Base-by-base conservation (phyloP, 2,797 vertebrate genomes). In the Danio jaintianensis region DNA sequence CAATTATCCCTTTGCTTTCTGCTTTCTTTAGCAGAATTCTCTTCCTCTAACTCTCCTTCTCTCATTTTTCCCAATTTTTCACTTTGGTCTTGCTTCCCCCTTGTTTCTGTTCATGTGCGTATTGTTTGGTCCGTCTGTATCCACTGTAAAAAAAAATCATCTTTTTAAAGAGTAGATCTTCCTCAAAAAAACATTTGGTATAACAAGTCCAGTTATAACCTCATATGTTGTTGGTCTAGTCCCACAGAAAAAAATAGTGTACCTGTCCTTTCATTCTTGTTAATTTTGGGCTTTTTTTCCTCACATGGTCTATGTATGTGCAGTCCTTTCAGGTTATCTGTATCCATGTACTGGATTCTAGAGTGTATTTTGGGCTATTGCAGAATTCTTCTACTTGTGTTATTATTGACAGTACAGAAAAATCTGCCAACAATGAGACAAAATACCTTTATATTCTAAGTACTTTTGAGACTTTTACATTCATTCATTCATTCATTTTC, bases 1-100 rank as follows among this genome's bases (percentile, higher is more conserved):
- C 92, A 93, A 93, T 93, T 93, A 93, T 93, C 90, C 90, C 89
- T 86, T 87, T 90, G 89, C 90, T 90, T 90, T 91, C 70, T 85
- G 85, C 85, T 85, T 82, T 82, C 84, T 84, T 85, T 85, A 83
- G 82, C 84, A 88, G 79, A 84, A 83, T 78, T 85, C 73, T 56
- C 64, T 72, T 83, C 74, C 73, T 85, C 62, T 80, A 45, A 67
- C 77, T 75, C 56, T 64, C 43, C 59, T 66, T 69, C 66, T 75
- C 75, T 76, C 69, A 72, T 81, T 82, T 58, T 80, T 13, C 71
- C 71, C 79, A 81, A 78, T 82, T 81, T 85, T 86, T 75, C 70
- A 82, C 83, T 85, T 75, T 83, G 79, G 81, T 81, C 68, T 80
- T 10, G 12, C 67, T 85, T 81, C 7, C 10, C 74, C 61, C 40